phyloP scores from a whole-genome alignment of 2,797 vertebrate genomes.

The Triplophysa bombifrons region DNA sequence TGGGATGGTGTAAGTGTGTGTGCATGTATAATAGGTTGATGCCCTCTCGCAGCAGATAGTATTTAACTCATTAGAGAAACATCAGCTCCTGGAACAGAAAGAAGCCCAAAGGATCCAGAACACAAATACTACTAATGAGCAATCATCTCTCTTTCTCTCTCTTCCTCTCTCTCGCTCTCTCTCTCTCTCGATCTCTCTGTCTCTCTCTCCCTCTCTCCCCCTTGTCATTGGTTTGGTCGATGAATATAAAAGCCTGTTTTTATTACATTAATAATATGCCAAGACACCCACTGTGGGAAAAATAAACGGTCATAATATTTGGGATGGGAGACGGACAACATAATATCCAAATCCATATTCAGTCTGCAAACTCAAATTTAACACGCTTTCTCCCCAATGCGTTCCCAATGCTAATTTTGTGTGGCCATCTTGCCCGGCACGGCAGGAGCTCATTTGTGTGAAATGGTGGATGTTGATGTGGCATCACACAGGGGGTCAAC shows the following conservation, averaged over 20 bases:
- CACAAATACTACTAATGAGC: constrained; percentile 76
- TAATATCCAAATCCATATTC: constrained; percentile 85
- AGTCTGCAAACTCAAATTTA: constrained; percentile 76
- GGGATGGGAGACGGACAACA: constrained; percentile 70
- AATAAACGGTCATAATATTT: constrained; percentile 74
- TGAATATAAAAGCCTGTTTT: constrained; percentile 72
- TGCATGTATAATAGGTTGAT: constrained; percentile 42
- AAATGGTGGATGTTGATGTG: constrained; percentile 74
- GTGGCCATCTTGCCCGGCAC: constrained; percentile 64
- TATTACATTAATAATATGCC: constrained; percentile 73
- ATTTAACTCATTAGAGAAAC: constrained; percentile 73
- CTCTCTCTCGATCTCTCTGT: constrained; percentile 5
- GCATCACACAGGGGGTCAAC: constrained; percentile 75
- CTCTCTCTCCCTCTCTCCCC: not conserved
- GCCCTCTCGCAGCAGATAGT: constrained; percentile 63
- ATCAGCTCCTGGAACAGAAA: constrained; percentile 69
- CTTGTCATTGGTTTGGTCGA: constrained; percentile 65
- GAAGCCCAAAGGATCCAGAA: constrained; percentile 68
- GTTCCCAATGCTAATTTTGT: constrained; percentile 74
- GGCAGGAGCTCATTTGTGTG: constrained; percentile 73
- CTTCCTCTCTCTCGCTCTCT: not conserved
- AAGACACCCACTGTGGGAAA: constrained; percentile 64
- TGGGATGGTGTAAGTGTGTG: constrained; percentile 45
- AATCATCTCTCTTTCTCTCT: constrained; percentile 74
- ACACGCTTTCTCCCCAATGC: constrained; percentile 68